Evolutionary conservation across 1,140 invertebrate species (phyloP).

Genomic region (Drosophila punjabiensis): DNA sequence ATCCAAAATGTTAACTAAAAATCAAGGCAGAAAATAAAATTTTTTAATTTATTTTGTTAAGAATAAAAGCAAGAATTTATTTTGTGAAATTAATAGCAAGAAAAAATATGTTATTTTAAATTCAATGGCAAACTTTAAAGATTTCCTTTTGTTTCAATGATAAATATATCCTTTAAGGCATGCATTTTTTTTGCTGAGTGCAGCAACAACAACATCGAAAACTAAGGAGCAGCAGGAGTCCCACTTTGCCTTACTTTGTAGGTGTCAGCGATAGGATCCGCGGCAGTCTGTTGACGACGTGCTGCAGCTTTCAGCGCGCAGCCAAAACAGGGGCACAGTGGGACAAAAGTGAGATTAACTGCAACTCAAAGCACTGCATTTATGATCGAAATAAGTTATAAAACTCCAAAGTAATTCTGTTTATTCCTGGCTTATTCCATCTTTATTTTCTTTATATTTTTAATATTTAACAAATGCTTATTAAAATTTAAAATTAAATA

Average conservation of each 20-base stretch:
- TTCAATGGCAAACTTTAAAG: not conserved
- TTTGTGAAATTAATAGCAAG: no score
- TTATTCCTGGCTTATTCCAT: no score
- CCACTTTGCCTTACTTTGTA: slow-evolving; percentile 42
- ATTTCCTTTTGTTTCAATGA: no score
- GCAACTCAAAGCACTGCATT: accelerated
- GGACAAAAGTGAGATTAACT: not conserved
- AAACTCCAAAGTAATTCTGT: no score
- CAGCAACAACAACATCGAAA: not conserved
- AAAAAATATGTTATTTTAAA: no score
- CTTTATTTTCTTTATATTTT: not conserved
- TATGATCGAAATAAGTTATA: not conserved
- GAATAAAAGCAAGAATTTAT: no score
- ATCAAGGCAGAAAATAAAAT: not conserved
- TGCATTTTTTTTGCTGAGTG: not conserved
- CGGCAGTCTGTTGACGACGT: slow-evolving; percentile 60
- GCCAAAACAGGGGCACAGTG: slow-evolving; percentile 16
- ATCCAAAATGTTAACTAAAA: not conserved
- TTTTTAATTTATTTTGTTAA: not conserved
- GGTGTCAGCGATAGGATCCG: slow-evolving; percentile 60
- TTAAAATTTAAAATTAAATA: not conserved
- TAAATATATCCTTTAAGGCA: not conserved
- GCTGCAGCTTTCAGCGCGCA: slow-evolving; percentile 37
- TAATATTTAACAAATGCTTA: not conserved
- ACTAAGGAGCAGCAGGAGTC: slow-evolving; percentile 41